Evolutionary conservation across 2,797 vertebrate genomes (phyloP).

Genomic region (Rhinoraja longicauda): DNA sequence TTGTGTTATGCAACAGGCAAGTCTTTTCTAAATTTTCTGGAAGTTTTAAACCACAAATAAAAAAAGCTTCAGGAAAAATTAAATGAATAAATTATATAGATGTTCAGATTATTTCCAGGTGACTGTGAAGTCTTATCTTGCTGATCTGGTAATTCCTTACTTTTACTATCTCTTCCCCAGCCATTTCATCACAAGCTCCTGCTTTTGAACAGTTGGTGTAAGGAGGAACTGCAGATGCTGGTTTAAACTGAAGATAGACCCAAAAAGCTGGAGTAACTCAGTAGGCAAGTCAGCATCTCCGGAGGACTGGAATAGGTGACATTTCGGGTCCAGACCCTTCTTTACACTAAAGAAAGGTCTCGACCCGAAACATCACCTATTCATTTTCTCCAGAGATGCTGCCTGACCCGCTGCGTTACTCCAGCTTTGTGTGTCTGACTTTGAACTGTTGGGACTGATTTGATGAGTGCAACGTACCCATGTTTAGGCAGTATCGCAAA

Average conservation of each 20-base stretch:
- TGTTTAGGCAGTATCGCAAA: not conserved
- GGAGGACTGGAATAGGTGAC: no score
- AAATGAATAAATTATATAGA: not conserved
- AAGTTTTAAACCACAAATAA: not conserved
- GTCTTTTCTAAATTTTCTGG: not conserved
- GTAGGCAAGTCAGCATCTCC: no score
- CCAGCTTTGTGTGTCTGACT: no score
- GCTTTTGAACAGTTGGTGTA: not conserved
- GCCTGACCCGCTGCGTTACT: no score
- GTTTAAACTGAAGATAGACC: no score
- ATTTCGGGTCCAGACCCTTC: no score
- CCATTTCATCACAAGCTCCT: not conserved
- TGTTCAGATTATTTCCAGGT: not conserved
- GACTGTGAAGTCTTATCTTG: no score
- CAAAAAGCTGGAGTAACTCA: no score
- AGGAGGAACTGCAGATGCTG: no score
- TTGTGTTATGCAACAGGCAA: not conserved
- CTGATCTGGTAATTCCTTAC: not conserved
- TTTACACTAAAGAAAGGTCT: no score
- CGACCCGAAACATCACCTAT: no score
- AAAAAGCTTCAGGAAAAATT: not conserved
- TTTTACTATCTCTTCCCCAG: not conserved
- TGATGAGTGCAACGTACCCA: not conserved
- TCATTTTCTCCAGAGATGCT: no score
- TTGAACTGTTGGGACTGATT: not conserved